phyloP scores from a whole-genome alignment of 37 sponge, comb jelly and placozoan species.

The Tethya wilhelma region DNA sequence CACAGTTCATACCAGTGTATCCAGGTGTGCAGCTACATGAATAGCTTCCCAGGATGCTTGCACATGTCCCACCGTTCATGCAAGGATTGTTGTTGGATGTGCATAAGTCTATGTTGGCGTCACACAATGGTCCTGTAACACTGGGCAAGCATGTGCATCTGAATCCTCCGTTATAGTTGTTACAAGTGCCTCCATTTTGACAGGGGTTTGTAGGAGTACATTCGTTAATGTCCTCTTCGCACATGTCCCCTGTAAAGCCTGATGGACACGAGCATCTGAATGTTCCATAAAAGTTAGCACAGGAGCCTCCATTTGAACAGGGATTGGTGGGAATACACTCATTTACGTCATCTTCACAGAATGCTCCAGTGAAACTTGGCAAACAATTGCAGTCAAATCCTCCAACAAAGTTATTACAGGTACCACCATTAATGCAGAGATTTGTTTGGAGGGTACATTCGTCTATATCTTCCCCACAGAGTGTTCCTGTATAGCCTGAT shows the following conservation, averaged over 20 bases:
- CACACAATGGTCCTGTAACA: constrained; percentile 44
- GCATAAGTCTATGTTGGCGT: constrained; percentile 24
- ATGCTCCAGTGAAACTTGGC: constrained; percentile 52
- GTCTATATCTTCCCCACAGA: constrained; percentile 45
- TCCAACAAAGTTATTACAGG: constrained; percentile 15
- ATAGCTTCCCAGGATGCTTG: constrained; percentile 16
- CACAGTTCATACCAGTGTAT: constrained; percentile 39
- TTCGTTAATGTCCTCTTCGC: no score
- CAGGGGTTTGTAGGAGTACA: constrained; percentile 31
- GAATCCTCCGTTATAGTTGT: constrained; percentile 7
- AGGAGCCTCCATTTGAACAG: constrained; percentile 48
- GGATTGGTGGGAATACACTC: constrained; percentile 24
- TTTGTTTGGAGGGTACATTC: constrained; percentile 25
- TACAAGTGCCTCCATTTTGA: constrained; percentile 35
- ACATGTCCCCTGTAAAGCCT: constrained; percentile 40
- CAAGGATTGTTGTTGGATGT: constrained; percentile 16
- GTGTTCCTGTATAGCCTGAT: constrained; percentile 53
- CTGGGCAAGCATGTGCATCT: constrained; percentile 44
- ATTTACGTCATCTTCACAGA: constrained; percentile 46
- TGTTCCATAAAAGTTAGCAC: not conserved
- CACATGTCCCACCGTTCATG: constrained; percentile 49
- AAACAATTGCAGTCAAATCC: constrained; percentile 56
- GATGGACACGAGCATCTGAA: constrained; percentile 14
- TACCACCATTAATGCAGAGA: constrained; percentile 45
- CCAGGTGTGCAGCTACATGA: constrained; percentile 53